Percentiles rank a stretch among this genome's conserved stretches.
phyloP scores from a whole-genome alignment of 2,888 invertebrate species.

The Pterostichus madidus region DNA sequence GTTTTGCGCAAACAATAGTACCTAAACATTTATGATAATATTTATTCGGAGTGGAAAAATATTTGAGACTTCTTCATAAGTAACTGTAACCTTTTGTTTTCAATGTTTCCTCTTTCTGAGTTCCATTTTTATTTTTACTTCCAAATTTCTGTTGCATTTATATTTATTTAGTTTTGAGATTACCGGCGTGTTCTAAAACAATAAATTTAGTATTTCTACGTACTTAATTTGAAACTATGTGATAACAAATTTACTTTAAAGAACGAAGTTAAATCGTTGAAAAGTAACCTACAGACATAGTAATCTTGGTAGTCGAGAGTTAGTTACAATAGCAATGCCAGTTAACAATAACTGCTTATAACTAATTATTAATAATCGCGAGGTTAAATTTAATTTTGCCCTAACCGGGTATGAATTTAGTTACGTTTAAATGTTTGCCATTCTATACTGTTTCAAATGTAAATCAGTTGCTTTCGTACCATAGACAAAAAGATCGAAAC shows the following conservation, averaged over 20 bases:
- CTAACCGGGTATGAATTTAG: conserved; percentile 13
- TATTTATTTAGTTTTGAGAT: conserved; percentile 34
- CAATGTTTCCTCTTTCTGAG: neutral
- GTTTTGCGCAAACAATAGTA: conserved; percentile 51
- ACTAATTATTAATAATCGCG: conserved; percentile 35
- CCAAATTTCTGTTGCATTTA: conserved; percentile 53
- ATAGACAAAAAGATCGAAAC: conserved; percentile 13
- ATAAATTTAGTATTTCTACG: conserved; percentile 28
- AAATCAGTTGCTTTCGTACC: conserved; percentile 26
- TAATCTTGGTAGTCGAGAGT: conserved; percentile 20
- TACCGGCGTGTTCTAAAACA: conserved; percentile 47
- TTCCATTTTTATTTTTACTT: conserved; percentile 21
- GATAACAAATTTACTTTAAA: conserved; percentile 42
- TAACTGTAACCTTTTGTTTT: no score
- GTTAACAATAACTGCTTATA: conserved; percentile 38
- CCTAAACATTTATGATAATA: conserved; percentile 35
- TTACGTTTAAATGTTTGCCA: conserved; percentile 48
- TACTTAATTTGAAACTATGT: conserved; percentile 56
- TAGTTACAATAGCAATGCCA: conserved; percentile 26
- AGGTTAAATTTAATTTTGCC: conserved; percentile 33
- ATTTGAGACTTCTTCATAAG: neutral
- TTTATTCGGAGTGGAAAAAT: conserved; percentile 38
- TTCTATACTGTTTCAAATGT: neutral
- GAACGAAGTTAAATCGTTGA: conserved; percentile 28
- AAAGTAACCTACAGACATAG: conserved; percentile 56